phyloP scores from a whole-genome alignment of 2,113 vertebrate genomes.

The Conger conger region DNA sequence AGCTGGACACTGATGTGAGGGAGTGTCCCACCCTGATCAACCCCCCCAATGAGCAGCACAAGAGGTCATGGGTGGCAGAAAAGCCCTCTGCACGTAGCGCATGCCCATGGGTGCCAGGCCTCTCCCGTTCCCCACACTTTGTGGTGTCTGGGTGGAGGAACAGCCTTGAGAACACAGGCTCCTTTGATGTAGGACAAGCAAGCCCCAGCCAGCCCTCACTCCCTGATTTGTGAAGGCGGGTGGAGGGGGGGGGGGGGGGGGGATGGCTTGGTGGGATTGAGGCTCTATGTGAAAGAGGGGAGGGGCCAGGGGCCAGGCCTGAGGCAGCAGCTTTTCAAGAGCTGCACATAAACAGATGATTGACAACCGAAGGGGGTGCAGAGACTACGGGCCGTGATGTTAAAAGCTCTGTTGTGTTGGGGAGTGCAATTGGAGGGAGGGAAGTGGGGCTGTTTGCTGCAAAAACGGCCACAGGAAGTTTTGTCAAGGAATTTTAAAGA shows the following conservation, averaged over 20 bases:
- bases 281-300: conserved; percentile 39
- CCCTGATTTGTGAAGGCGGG: neutral
- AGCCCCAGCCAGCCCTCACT: conserved; percentile 48
- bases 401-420: conserved; percentile 53
- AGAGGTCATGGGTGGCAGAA: neutral
- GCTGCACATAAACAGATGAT: conserved; percentile 63
- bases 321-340: conserved; percentile 57
- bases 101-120: conserved; percentile 45
- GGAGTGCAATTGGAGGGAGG: conserved; percentile 39
- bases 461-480: conserved; percentile 42
- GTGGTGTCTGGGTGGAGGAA: conserved; percentile 60
- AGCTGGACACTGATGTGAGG: neutral
- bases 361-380: conserved; percentile 41
- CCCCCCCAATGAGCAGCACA: neutral
- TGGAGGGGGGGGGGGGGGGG: neutral
- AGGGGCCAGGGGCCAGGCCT: conserved; percentile 37
- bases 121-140: conserved; percentile 61
- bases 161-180: conserved; percentile 64
- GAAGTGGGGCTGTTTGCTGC: neutral
- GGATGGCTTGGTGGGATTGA: neutral
- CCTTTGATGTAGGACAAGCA: conserved; percentile 59
- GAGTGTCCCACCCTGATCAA: no score
- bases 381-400: conserved; percentile 40
- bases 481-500: conserved; percentile 53
- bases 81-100: conserved; percentile 44